Evolutionary conservation across 2,113 vertebrate species (phyloP), one percentile per base, ranked within the genome.

Genomic region (Psophia crepitans): DNA sequence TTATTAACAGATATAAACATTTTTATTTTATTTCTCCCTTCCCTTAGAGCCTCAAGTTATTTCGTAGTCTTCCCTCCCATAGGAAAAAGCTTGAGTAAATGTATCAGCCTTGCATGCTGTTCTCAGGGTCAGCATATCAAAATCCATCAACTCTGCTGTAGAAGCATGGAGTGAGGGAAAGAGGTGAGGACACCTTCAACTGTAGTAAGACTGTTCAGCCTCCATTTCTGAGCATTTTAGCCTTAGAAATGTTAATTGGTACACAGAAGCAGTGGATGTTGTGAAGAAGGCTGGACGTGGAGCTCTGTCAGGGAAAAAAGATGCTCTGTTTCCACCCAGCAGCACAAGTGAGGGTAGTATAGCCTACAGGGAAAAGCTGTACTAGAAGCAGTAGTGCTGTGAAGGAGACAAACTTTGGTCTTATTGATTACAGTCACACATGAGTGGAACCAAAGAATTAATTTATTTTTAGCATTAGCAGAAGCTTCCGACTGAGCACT

Each of bases 1-100:
- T 87, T 93, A 81, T 91, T 95, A 92, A 93, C 76, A 61, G 35
- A 73, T 75, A 89, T 48, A 93, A 95, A 86, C 6, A 60, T 51
- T 71, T 89, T 70, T 89, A 17, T 79, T 73, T 90, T 51, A 54
- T 89, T 85, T 87, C n/a, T 65, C 23, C 28, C 70, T 93, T 63
- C 9, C 37, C 12, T 76, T 32, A 85, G 54, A 95, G 28, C 26
- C 53, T 88, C 54, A 88, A 21, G 9, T 85, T 87, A 44, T 44
- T 93, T 94, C 14, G 6, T 77, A 56, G 12, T 84, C 23, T 0
- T 32, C 14, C 24, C 21, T 76, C 48, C 64, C 30, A n/a, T 4
- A 66, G 80, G 32, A 48, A 90, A 87, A 88, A 70, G 19, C 44
- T 82, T 33, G 21, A 74, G 23, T 68, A 78, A 81, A 53, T 79